These are phyloP conservation scores for Chaenodraco wilsoni DNA, from an alignment of 2,797 vertebrate species.

Conservation along the genomic window DNA sequence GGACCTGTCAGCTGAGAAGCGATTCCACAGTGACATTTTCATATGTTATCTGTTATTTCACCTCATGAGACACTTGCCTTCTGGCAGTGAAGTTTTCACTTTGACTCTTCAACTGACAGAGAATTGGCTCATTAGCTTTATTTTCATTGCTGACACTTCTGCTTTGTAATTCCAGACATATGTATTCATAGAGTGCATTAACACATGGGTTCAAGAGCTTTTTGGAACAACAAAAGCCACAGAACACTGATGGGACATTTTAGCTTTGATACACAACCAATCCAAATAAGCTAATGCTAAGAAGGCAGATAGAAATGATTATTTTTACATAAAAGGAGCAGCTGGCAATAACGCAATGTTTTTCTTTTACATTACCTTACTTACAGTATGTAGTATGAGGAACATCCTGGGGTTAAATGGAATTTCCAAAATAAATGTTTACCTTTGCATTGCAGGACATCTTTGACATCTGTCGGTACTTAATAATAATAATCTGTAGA, in stretches of 20 bases:
- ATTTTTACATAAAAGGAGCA: conserved; percentile 1
- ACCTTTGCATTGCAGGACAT: not conserved
- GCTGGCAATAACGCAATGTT: not conserved
- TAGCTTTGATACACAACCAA: not conserved
- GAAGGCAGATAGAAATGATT: not conserved
- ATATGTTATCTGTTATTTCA: conserved; percentile 61
- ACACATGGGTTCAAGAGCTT: conserved; percentile 47
- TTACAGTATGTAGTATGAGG: not conserved
- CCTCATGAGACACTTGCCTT: conserved; percentile 65
- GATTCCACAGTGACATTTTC: conserved; percentile 68
- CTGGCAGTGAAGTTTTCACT: conserved; percentile 23
- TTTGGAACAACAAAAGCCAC: conserved; percentile 40
- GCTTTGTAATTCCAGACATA: conserved; percentile 54
- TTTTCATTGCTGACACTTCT: conserved; percentile 62
- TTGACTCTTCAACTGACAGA: conserved; percentile 59
- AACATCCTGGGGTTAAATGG: not conserved
- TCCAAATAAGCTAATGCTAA: not conserved
- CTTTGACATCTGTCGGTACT: too few species aligned
- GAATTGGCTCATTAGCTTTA: conserved; percentile 69
- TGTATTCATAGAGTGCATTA: conserved; percentile 57
- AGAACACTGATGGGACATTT: conserved; percentile 10
- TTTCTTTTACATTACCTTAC: not conserved
- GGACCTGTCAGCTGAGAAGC: conserved; percentile 64
- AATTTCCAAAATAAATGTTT: too few species aligned
- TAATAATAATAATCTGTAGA: too few species aligned